phyloP scores from a whole-genome alignment of 2,113 vertebrate species.

The Thamnophis sirtalis region DNA sequence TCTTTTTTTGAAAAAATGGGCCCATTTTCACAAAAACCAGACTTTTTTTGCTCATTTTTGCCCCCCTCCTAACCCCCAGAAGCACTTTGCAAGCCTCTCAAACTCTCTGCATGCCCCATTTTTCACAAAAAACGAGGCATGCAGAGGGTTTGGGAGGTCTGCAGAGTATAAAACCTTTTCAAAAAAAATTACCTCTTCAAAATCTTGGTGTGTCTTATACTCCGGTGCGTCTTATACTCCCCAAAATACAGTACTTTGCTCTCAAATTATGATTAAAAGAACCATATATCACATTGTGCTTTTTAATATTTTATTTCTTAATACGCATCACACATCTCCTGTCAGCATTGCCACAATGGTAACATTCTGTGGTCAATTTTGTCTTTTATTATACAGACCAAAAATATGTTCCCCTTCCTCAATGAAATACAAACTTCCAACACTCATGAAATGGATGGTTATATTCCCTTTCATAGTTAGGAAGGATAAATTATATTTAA shows the following conservation, averaged over 20 bases:
- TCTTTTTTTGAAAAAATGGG: no score
- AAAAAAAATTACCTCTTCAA: no score
- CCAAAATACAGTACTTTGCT: not conserved
- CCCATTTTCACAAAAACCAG: no score
- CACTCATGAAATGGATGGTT: not conserved
- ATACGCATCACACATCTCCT: not conserved
- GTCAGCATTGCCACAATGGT: not conserved
- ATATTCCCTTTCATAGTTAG: slow-evolving; percentile 8
- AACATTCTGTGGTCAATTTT: not conserved
- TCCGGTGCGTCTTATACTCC: no score
- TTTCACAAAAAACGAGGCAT: no score
- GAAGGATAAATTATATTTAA: not conserved
- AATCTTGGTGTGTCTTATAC: no score
- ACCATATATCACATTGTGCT: not conserved
- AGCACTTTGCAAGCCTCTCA: no score
- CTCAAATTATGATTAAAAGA: not conserved
- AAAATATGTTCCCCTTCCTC: not conserved
- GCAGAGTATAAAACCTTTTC: no score
- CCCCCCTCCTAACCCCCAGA: no score
- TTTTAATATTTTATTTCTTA: not conserved
- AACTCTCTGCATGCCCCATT: no score
- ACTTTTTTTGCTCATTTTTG: no score
- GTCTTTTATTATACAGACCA: not conserved
- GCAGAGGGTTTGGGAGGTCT: no score
- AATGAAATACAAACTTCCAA: not conserved